Evolutionary conservation across 2,888 invertebrate genomes (phyloP), one percentile per base, ranked within the genome.

Genomic region (Pristionchus maxplancki): DNA sequence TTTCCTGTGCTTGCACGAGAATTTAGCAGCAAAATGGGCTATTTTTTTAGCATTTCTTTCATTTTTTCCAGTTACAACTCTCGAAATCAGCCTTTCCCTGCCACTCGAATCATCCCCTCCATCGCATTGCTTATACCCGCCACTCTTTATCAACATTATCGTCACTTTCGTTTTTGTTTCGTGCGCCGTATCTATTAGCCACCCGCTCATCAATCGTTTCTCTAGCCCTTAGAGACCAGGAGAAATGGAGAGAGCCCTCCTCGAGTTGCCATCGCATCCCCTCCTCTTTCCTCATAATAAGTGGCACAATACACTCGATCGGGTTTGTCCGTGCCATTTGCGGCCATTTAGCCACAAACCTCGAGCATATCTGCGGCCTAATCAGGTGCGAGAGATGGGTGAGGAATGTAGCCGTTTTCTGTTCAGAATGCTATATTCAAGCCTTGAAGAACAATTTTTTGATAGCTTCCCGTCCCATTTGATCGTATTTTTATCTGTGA

Each of bases 111-210:
- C 40, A 8, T 64, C 13, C 40, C 5, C 78, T 44, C 78, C 44
- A 44, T 44, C 40, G 64, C 64, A 64, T 67, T 67, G 58, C 58
- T n/a, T 58, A 58, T n/a, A 58, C 50, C 50, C n/a, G 58, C 58
- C 58, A n/a, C 71, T 37, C 71, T 78, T 15, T 78, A 78, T 78
- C 78, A 78, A 78, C 78, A 71, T 78, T 78, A 78, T 78, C 78
- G 78, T 78, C 78, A 78, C 78, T 78, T 78, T 78, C 78, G 15
- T 78, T 78, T 78, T 48, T 78, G 15, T 78, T 37, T 17, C 37
- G 20, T 9, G 71, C 37, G 71, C 37, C 37, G 4, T 71, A 74
- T 74, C 74, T 74, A 74, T 74, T 74, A 74, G 74, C 74, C 40
- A 74, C 50, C 6, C 24, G 58, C 58, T 58, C 58, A 53, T 58